Base-by-base conservation (phyloP, 2,888 invertebrate genomes). In the Pammene fasciana region DNA sequence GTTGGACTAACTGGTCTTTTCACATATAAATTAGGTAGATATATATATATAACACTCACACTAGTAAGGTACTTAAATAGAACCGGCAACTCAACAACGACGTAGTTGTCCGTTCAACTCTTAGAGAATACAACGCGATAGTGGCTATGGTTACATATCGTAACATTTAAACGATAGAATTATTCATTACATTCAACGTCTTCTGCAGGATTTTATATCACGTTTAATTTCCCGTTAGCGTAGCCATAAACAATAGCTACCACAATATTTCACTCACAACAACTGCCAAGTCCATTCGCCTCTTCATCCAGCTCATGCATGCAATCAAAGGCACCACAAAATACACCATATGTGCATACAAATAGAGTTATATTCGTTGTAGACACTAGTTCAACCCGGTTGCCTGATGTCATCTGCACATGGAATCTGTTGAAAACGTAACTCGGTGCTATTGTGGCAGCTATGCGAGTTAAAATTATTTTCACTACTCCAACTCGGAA, bases 381-480 rank as follows among this genome's bases (percentile, higher is more conserved):
- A 16, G 26, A 48, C n/a, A 34, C 8, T 5, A 13, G 18, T 46
- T 43, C 18, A 38, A 56, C 48, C 55, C 59, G 36, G 26, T 67
- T n/a, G n/a, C 18, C 38, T 18, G 45, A 46, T 67, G 67, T 61
- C 67, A 62, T 55, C 61, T 61, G 67, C 61, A 55, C 46, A 41
- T 38, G 67, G 41, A 55, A 34, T 67, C 34, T 55, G 55, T 48
- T 62, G 55, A 62, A 67, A 67, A 67, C 46, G 48, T 57, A 36
- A 52, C 66, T 59, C 45, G 52, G 18, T 16, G 18, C 45, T 26
- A 46, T 54, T 54, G 67, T 60, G 48, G 52, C 48, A 55, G 18
- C 45, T 46, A 55, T 14, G 14, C 36, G 46, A 14, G 16, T 61
- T 14, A 38, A 61, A 67, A 67, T 55, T 43, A 14, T 8, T 46